Base-by-base conservation (phyloP, 2,888 invertebrate species). In the Chrysomela aeneicollis region DNA sequence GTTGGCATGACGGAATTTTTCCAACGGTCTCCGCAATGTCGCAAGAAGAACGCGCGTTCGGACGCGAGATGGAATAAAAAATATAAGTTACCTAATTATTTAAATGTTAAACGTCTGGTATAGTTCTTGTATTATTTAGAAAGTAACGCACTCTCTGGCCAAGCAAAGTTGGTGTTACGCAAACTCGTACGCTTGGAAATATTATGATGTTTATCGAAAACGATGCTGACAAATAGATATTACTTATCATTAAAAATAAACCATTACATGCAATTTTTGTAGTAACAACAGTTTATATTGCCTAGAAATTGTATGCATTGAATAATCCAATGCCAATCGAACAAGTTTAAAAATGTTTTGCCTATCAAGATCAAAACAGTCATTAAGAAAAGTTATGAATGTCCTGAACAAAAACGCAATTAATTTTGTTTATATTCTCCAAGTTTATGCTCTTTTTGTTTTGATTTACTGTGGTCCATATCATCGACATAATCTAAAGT, bases 121-220 rank as follows among this genome's bases (percentile, higher is more conserved):
- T 42, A 57, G 12, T 57, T 57, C 57, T 57, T 57, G 57, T 47
- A 21, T n/a, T n/a, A n/a, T 57, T 57, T 57, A 46, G 57, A 57
- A 57, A 57, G 57, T 57, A 55, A 35, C 42, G 12, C 12, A 42
- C 15, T 42, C 42, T 26, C 6, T 3, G 6, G 6, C 26, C 26
- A 15, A 12, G n/a, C 2, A 2, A 15, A n/a, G 42, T 35, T 12
- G 12, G 42, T 42, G 42, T 42, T 42, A 42, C 6, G 42, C 42
- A 42, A 42, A 42, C 42, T 5, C 26, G 6, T 6, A 26, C 6
- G 32, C 9, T 10, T 35, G 32, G 10, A 35, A 8, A 35, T 35
- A 42, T n/a, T 10, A 42, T 15, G 12, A 42, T 42, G n/a, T 42
- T 42, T 42, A 42, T 42, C 12, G 15, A 15, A 8, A 42, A 26